Conservation (phyloP, 2,113 vertebrate species). For the Holacanthus passer region DNA sequence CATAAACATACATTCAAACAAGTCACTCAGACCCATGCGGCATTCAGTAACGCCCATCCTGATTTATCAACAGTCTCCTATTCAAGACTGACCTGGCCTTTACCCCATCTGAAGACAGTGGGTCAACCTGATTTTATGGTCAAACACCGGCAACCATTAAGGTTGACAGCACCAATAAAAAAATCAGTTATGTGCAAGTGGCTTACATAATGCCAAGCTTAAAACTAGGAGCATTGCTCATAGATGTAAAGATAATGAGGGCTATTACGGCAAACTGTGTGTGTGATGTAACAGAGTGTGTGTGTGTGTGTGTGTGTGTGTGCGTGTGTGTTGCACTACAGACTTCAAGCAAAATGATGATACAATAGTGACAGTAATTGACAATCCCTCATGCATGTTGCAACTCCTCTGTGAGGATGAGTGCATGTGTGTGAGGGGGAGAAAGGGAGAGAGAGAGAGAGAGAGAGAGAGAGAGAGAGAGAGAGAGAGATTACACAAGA, state of each 20-base stretch:
- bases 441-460: not conserved
- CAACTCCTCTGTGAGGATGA: not conserved
- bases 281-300: not conserved
- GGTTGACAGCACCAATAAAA: slow-evolving; percentile 49
- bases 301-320: not conserved
- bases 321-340: not conserved
- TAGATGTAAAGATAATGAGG: slow-evolving; percentile 43
- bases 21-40: not conserved
- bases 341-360: not conserved
- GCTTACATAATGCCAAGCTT: slow-evolving; percentile 36
- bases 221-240: slow-evolving; percentile 56
- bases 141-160: slow-evolving; percentile 36
- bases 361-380: not conserved
- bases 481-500: slow-evolving; percentile 11
- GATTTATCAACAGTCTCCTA: slow-evolving; percentile 1
- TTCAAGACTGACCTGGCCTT: slow-evolving; percentile 38
- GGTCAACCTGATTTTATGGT: slow-evolving; percentile 42
- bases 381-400: not conserved
- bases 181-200: slow-evolving; percentile 24
- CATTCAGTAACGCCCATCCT: too few species aligned
- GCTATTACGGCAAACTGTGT: not conserved
- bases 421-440: slow-evolving; percentile 6
- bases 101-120: slow-evolving; percentile 27
- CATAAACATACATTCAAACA: not conserved
- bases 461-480: not conserved